Evolutionary conservation across 2,888 invertebrate species (phyloP).

Genomic region (Marronus borbonicus): DNA sequence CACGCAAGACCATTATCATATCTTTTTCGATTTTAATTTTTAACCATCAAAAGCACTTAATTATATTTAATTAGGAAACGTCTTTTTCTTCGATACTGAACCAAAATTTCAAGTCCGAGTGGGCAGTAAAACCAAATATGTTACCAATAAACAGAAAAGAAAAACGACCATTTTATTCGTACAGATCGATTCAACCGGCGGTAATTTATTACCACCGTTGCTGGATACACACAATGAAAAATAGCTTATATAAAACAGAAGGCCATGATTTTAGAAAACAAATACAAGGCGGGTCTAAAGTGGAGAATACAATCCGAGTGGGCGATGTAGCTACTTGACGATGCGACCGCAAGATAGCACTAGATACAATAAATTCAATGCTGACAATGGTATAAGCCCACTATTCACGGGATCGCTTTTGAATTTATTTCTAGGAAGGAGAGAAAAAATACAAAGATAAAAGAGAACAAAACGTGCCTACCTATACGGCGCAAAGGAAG

Average conservation of each 20-base stretch:
- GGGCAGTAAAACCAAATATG: constrained; percentile 30
- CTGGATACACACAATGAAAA: constrained; percentile 51
- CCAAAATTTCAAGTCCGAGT: constrained; percentile 13
- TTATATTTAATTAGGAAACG: constrained; percentile 25
- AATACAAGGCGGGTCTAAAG: constrained; percentile 58
- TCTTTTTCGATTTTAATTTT: too few species aligned
- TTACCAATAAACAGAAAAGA: constrained; percentile 43
- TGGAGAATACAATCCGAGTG: constrained; percentile 58
- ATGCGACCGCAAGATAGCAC: constrained; percentile 58
- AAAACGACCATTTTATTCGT: constrained; percentile 41
- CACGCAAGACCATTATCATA: too few species aligned
- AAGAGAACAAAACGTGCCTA: constrained; percentile 30
- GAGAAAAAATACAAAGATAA: constrained; percentile 36
- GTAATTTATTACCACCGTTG: constrained; percentile 45
- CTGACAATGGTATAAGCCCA: constrained; percentile 59
- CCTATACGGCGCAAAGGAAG: constrained; percentile 21
- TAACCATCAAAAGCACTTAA: too few species aligned
- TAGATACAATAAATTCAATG: constrained; percentile 57
- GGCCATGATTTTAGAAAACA: constrained; percentile 54
- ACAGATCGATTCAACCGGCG: constrained; percentile 44
- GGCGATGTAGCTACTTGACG: constrained; percentile 60
- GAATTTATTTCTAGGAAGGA: constrained; percentile 45
- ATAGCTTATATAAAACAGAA: constrained; percentile 53
- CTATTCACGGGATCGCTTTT: constrained; percentile 52
- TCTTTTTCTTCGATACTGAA: constrained; percentile 6